A percentile compares a stretch with the other conserved stretches of the same genome.
These are phyloP conservation scores for Scrobipalpa atriplicella DNA, from an alignment of 2,888 invertebrate species.

Conservation along the genomic window DNA sequence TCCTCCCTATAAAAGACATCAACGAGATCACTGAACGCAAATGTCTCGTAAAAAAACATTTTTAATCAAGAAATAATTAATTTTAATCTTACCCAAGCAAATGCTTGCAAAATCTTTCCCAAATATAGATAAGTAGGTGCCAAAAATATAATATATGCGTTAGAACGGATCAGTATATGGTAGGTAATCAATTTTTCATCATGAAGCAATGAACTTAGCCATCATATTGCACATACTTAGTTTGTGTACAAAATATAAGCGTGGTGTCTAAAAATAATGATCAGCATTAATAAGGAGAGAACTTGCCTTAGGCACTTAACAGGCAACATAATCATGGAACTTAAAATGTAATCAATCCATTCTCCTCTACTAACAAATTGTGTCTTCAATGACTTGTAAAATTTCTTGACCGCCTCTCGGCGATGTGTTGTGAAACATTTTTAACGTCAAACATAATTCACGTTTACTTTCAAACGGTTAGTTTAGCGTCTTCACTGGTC, in stretches of 20 bases:
- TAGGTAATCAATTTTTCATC: slow-evolving; percentile 24
- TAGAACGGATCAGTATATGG: slow-evolving; percentile 24
- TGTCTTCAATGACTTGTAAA: slow-evolving; percentile 77
- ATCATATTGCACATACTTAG: slow-evolving; percentile 30
- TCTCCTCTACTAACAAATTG: slow-evolving; percentile 76
- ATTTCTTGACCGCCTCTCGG: slow-evolving; percentile 66
- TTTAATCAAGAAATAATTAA: neutral
- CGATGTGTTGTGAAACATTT: slow-evolving; percentile 69
- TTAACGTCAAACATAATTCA: slow-evolving; percentile 50
- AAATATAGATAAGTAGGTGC: neutral
- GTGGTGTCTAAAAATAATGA: slow-evolving; percentile 64
- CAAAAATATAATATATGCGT: slow-evolving; percentile 24
- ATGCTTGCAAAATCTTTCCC: neutral
- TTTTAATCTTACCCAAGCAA: neutral
- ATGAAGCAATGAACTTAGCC: slow-evolving; percentile 27
- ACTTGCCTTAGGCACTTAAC: slow-evolving; percentile 66
- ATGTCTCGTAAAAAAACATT: neutral
- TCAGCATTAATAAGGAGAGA: slow-evolving; percentile 63
- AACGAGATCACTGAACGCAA: neutral
- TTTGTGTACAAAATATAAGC: slow-evolving; percentile 47
- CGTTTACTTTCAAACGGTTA: slow-evolving; percentile 54
- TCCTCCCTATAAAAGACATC: slow-evolving; percentile 3
- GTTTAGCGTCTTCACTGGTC: slow-evolving; percentile 36
- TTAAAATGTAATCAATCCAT: slow-evolving; percentile 81
- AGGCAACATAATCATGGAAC: slow-evolving; percentile 71